Evolutionary conservation across 2,113 vertebrate genomes (phyloP), one percentile per base, ranked within the genome.

Genomic region (Sphaerodactylus townsendi): DNA sequence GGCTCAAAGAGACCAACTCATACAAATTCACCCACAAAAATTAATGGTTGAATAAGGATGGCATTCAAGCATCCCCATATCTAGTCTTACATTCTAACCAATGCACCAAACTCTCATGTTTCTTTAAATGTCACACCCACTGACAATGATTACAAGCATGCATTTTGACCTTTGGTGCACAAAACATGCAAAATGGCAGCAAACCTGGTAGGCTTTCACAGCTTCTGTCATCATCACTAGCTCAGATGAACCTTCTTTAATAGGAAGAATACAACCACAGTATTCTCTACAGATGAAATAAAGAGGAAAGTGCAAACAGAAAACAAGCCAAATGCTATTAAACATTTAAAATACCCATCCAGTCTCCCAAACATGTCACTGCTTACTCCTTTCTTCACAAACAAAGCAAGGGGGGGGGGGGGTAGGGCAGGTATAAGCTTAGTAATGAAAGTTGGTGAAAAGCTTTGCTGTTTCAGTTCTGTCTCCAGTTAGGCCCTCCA

Each of bases 201-300:
- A 83, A 11, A 62, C 98, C 97, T 98, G 97, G 90, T 98, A 99
- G 44, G 92, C 97, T 90, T 5, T 88, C 81, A 90, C 95, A 75
- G 96, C 75, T 1, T 96, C 82, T 1, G 65, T 92, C 90, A 98
- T 75, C 77, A 68, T 93, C 10, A 91, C 90, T 25, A 98, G 85
- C 79, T 98, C 97, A 41, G 72, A 2, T 10, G 97, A 97, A 59
- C 92, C 92, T 3, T 97, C 95, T 71, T 86, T 89, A n/a, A 94
- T 95, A 50, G 92, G 95, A 88, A 99, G 75, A 73, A 96, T 81
- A 80, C 98, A 99, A 2, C 96, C 94, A 78, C 98, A 99, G 10
- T 98, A 21, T 2, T 94, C 3, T 39, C 98, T 99, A 90, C 25
- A 73, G 41, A 79, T 72, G 50, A 83, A 0, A 28, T 23, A 65